Percentiles rank a stretch among this genome's conserved stretches.
Conservation (phyloP, 2,113 vertebrate genomes). For the Mustela nigripes region DNA sequence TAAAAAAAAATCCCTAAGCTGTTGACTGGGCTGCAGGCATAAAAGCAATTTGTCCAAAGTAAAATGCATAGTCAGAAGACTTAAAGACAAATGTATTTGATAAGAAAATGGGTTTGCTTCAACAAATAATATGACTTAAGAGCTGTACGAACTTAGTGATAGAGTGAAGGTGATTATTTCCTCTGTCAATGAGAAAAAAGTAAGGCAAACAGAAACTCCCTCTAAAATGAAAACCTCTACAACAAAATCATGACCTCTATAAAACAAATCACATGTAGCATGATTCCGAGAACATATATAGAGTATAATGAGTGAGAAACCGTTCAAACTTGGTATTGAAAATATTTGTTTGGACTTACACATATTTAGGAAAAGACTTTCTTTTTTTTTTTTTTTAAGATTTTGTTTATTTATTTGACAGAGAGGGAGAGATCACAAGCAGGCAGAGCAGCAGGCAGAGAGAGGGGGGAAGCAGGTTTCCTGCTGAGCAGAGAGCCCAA, state of each 20-base stretch:
- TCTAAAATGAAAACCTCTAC: constrained; percentile 11
- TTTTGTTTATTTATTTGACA: too few species aligned
- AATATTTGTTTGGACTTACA: constrained; percentile 30
- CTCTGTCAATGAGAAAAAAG: background rate
- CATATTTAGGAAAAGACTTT: background rate
- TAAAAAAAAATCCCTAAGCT: background rate
- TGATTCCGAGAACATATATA: background rate
- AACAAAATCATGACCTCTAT: background rate
- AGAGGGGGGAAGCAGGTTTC: too few species aligned
- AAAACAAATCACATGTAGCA: constrained; percentile 37
- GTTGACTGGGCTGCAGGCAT: background rate
- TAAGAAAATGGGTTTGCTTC: constrained; percentile 28
- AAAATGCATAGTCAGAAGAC: background rate
- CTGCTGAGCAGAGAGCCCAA: too few species aligned
- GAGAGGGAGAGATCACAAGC: too few species aligned
- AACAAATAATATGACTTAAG: constrained; percentile 28
- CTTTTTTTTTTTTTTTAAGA: too few species aligned
- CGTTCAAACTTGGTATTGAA: background rate
- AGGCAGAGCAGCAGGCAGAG: too few species aligned
- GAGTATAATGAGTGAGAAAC: background rate
- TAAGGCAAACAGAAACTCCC: background rate
- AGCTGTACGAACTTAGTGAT: background rate
- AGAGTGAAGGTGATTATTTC: background rate
- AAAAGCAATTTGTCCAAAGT: constrained; percentile 40
- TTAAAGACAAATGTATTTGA: background rate